These are phyloP conservation scores for Pentalonia nigronervosa DNA, from an alignment of 1,140 invertebrate species.

Conservation along the genomic window DNA sequence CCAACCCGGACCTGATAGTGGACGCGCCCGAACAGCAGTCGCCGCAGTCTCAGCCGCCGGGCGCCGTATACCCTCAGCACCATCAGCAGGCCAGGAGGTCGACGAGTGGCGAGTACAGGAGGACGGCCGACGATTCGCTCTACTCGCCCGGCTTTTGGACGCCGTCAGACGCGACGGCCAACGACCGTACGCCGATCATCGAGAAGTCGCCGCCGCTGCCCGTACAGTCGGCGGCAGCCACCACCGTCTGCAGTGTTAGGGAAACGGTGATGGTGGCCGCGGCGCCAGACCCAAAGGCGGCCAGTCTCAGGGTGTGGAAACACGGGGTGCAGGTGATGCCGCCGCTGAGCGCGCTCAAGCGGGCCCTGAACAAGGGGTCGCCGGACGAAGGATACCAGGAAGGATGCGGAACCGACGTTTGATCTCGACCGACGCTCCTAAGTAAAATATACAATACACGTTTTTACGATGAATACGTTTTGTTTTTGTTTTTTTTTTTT, in stretches of 20 bases:
- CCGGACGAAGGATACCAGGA: constrained; percentile 91
- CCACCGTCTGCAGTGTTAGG: constrained; percentile 62
- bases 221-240: constrained; percentile 67
- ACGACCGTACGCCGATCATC: constrained; percentile 80
- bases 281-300: constrained; percentile 68
- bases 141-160: constrained; percentile 49
- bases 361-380: constrained; percentile 80
- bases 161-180: constrained; percentile 66
- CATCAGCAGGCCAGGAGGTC: constrained; percentile 63
- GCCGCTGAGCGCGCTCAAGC: constrained; percentile 80
- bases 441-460: neutral
- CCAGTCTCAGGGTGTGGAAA: constrained; percentile 84
- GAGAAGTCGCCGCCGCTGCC: constrained; percentile 70
- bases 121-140: constrained; percentile 62
- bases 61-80: constrained; percentile 59
- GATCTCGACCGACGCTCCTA: constrained; percentile 62
- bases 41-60: neutral
- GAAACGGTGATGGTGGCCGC: constrained; percentile 61
- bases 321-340: constrained; percentile 82
- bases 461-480: neutral
- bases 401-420: constrained; percentile 90
- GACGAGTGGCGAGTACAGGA: constrained; percentile 63
- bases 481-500: neutral
- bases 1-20: constrained; percentile 84
- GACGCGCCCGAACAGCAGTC: constrained; percentile 68